These are phyloP conservation scores for Pocillopora verrucosa DNA, from an alignment of 64 coral and sea anemone genomes.

Conservation along the genomic window DNA sequence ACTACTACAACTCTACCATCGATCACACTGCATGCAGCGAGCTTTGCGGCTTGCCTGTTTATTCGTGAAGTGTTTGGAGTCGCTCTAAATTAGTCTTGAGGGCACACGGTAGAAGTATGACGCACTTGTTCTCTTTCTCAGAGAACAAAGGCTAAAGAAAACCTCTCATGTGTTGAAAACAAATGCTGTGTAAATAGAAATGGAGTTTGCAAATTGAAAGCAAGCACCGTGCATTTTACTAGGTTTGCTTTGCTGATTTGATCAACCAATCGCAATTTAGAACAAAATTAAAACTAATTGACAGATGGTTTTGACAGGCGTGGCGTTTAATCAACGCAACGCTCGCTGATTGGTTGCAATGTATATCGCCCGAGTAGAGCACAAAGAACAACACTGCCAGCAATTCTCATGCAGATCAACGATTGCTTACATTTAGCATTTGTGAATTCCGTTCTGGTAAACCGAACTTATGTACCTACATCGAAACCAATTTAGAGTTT, in stretches of 20 bases:
- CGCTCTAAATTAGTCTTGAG: background rate
- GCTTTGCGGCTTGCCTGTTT: background rate
- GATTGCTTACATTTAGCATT: slow-evolving; percentile 68
- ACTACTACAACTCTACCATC: too few relatives aligned
- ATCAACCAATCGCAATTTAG: slow-evolving; percentile 60
- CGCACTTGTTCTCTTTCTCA: background rate
- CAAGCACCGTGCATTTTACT: slow-evolving; percentile 63
- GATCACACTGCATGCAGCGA: background rate
- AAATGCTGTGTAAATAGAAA: slow-evolving; percentile 82
- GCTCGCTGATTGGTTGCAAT: slow-evolving; percentile 64
- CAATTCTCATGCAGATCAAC: slow-evolving; percentile 81
- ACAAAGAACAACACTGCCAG: slow-evolving; percentile 46
- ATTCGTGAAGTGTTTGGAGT: background rate
- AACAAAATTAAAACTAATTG: slow-evolving; percentile 86
- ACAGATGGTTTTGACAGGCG: slow-evolving; percentile 84
- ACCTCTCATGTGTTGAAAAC: slow-evolving; percentile 37
- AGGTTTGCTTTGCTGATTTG: slow-evolving; percentile 85
- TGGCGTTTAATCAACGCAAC: slow-evolving; percentile 67
- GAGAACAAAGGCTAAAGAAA: slow-evolving; percentile 59
- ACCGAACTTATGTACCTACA: slow-evolving; percentile 6
- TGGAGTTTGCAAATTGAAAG: slow-evolving; percentile 54
- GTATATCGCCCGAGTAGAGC: slow-evolving; percentile 23
- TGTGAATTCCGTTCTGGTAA: slow-evolving; percentile 64
- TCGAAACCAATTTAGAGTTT: slow-evolving; percentile 15
- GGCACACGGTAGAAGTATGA: background rate